Percentiles rank a stretch among this genome's conserved stretches.
These are phyloP conservation scores for Tetramorium alpestre DNA, from an alignment of 1,140 invertebrate species.

Conservation along the genomic window DNA sequence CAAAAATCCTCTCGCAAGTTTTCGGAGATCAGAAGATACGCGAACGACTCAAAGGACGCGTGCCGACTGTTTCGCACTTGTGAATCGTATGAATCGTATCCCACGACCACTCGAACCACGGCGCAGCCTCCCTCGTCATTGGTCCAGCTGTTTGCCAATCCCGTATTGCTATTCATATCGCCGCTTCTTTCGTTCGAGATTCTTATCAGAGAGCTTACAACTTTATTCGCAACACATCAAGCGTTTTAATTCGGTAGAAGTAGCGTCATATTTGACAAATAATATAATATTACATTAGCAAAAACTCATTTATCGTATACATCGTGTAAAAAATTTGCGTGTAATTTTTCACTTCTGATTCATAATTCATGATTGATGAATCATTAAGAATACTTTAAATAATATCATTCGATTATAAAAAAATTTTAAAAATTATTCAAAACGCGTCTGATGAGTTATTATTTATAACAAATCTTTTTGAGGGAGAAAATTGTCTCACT, in stretches of 20 bases:
- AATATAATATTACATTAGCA: background rate
- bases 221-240: background rate
- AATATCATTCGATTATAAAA: no score
- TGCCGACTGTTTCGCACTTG: conserved; percentile 60
- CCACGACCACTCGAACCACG: background rate
- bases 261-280: background rate
- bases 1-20: background rate
- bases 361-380: background rate
- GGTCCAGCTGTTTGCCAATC: conserved; percentile 18
- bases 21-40: background rate
- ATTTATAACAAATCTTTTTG: background rate
- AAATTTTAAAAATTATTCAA: background rate
- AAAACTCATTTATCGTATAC: background rate
- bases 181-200: background rate
- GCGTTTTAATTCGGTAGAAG: background rate
- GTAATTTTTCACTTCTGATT: background rate
- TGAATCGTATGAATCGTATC: conserved; percentile 28
- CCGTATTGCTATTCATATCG: background rate
- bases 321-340: background rate
- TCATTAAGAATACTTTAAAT: background rate
- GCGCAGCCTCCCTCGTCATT: conserved; percentile 23
- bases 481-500: background rate
- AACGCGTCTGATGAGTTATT: background rate
- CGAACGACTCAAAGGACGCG: conserved; percentile 60
- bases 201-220: background rate